Base-by-base conservation (phyloP, 92 coral and sea anemone species). In the Parazoanthus swiftii region DNA sequence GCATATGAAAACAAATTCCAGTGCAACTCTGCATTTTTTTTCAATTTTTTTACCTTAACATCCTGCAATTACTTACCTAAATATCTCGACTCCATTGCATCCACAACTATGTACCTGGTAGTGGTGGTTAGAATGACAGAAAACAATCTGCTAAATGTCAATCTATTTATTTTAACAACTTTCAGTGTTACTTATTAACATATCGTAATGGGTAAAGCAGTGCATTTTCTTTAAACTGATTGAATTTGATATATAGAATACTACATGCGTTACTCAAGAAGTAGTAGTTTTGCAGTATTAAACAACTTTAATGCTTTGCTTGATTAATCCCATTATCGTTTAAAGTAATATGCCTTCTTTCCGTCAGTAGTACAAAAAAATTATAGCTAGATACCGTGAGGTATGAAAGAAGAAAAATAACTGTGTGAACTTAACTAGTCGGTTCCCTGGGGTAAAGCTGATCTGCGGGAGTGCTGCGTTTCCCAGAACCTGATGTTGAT, bases 401-500 rank as follows among this genome's bases (percentile, higher is more conserved):
- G 6, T 25, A 26, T 78, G 82, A 50, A 82, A 23, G 54, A 68
- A 54, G 36, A 66, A 35, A 26, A 23, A 25, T 36, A 65, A 76
- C 18, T 8, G 50, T 42, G 50, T 39, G 50, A 39, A 76, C 20
- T 74, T 74, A 42, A 20, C 5, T 39, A 54, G 29, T n/a, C 33
- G 0, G 46, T 20, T 37, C 46, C 20, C 80, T 20, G 38, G 54
- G 79, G 79, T 74, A 76, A 42, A n/a, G 76, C 77, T 84, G 68
- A 70, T 23, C 38, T 43, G 63, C 78, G 15, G 8, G 26, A 43
- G 43, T 44, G 77, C 46, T 70, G 18, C 26, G 66, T 73, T 68
- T 10, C 74, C 78, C 44, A 29, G 87, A 71, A 29, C 78, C 67
- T 48, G 26, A 16, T 70, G 79, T 71, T 84, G 87, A 84, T 70